phyloP scores from a whole-genome alignment of 2,797 vertebrate genomes.

The Neosilurus mollespiculum region DNA sequence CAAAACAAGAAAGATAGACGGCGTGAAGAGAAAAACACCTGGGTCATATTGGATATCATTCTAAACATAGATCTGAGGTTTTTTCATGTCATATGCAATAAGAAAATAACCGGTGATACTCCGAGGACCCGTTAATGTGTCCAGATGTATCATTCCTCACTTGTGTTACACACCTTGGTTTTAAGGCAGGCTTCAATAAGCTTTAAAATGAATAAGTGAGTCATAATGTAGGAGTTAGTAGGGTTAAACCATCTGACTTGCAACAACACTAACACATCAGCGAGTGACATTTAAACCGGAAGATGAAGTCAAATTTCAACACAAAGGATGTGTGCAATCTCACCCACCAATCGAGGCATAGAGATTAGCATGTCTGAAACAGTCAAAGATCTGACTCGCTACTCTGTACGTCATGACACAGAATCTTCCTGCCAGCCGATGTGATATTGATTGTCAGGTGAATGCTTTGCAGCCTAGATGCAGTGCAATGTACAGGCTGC shows the following conservation, averaged over 20 bases:
- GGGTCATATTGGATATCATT: background rate
- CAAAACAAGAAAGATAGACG: conserved; percentile 6
- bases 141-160: background rate
- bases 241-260: background rate
- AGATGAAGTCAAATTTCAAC: conserved; percentile 26
- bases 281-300: conserved; percentile 21
- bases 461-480: background rate
- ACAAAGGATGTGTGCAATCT: conserved; percentile 33
- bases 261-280: background rate
- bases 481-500: background rate
- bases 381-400: background rate
- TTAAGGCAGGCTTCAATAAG: background rate
- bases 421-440: background rate
- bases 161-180: background rate
- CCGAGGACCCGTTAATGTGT: background rate
- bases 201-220: background rate
- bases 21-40: background rate
- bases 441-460: background rate
- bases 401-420: background rate
- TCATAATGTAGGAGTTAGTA: background rate
- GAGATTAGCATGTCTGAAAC: conserved; percentile 16
- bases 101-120: background rate
- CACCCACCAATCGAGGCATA: conserved; percentile 7
- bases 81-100: background rate
- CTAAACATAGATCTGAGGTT: background rate